Conservation (phyloP, 2,113 vertebrate species). For the Xiphophorus hellerii region DNA sequence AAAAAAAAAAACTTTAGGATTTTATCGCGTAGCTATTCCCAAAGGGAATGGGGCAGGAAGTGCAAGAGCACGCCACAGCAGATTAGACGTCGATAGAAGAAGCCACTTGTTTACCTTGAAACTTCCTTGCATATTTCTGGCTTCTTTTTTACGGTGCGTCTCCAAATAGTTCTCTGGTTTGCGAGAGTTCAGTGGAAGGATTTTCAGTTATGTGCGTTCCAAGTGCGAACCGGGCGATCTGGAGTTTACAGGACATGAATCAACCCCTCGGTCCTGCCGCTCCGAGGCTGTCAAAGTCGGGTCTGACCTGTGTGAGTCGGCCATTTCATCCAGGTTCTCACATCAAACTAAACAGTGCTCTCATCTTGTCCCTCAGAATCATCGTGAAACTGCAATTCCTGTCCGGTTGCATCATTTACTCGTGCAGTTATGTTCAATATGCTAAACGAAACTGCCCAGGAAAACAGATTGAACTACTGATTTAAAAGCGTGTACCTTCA, state of each 20-base stretch:
- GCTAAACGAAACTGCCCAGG: too few species aligned
- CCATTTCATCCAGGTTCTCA: too few species aligned
- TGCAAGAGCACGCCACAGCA: background rate
- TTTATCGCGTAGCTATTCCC: too few species aligned
- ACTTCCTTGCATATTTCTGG: conserved; percentile 23
- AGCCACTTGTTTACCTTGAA: conserved; percentile 41
- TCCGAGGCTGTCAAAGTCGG: too few species aligned
- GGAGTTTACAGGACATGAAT: too few species aligned
- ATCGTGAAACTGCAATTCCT: background rate
- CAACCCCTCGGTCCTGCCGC: too few species aligned
- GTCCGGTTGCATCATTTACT: too few species aligned
- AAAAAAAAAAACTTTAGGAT: background rate
- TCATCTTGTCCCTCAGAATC: background rate
- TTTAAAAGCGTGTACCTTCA: too few species aligned
- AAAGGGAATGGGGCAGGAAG: background rate
- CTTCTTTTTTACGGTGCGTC: background rate
- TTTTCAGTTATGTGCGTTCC: background rate
- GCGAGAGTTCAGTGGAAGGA: background rate
- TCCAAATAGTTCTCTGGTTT: conserved; percentile 7
- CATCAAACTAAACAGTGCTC: background rate
- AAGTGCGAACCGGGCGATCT: background rate
- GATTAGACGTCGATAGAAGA: background rate
- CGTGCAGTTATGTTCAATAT: too few species aligned
- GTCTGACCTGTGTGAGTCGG: background rate
- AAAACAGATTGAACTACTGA: too few species aligned